phyloP scores from a whole-genome alignment of 2,888 invertebrate genomes.

The Elegia similella region DNA sequence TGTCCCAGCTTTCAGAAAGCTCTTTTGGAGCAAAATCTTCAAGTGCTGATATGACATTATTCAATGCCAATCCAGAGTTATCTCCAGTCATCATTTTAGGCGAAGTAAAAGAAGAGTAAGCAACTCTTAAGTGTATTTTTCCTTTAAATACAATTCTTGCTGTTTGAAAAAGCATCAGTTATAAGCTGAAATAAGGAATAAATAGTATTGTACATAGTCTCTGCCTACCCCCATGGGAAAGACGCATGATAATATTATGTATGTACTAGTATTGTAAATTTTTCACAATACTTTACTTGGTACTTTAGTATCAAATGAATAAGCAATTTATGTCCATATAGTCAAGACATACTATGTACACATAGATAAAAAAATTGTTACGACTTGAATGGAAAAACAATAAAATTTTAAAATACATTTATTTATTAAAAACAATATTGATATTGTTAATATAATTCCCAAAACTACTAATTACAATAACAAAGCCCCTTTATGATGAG shows the following conservation, averaged over 20 bases:
- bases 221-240: too few relatives aligned
- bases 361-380: too few relatives aligned
- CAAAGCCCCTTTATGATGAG: not conserved
- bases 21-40: slow-evolving; percentile 86
- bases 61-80: slow-evolving; percentile 66
- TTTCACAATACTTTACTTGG: too few relatives aligned
- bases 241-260: too few relatives aligned
- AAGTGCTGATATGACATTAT: slow-evolving; percentile 80
- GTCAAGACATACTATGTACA: too few relatives aligned
- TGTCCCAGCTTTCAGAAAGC: slow-evolving; percentile 95
- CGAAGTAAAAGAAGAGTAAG: slow-evolving; percentile 35
- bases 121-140: slow-evolving; percentile 35
- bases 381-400: not conserved
- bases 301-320: too few relatives aligned
- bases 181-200: slow-evolving; percentile 43
- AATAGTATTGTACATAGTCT: too few relatives aligned
- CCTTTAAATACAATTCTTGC: slow-evolving; percentile 40
- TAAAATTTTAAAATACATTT: not conserved
- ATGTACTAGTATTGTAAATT: too few relatives aligned
- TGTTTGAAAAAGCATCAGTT: slow-evolving; percentile 61
- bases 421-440: slow-evolving; percentile 2
- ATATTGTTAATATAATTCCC: slow-evolving; percentile 1
- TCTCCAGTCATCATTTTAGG: slow-evolving; percentile 56
- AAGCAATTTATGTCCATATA: too few relatives aligned
- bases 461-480: slow-evolving; percentile 3